These are phyloP conservation scores for Acleris cristana DNA, from an alignment of 2,888 invertebrate species.

Conservation along the genomic window DNA sequence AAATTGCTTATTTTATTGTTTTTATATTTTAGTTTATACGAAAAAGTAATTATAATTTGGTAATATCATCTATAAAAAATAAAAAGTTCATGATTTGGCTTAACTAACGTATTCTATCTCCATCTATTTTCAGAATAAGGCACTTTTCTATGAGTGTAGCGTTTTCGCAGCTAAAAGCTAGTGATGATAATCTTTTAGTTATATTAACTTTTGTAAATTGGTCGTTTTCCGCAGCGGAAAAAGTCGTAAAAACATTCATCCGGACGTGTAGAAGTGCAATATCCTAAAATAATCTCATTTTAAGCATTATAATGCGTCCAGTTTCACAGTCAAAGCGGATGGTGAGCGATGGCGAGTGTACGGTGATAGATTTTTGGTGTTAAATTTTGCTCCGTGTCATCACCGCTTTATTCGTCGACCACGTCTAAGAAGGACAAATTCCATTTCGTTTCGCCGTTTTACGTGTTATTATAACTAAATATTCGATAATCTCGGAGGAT, in stretches of 20 bases:
- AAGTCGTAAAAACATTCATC: conserved; percentile 72
- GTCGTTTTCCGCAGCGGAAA: conserved; percentile 74
- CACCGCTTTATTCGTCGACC: conserved; percentile 75
- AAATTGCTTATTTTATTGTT: conserved; percentile 13
- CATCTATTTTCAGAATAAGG: conserved; percentile 89
- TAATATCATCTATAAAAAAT: conserved; percentile 8
- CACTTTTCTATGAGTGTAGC: conserved; percentile 85
- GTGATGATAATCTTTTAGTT: conserved; percentile 86
- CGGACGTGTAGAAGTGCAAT: conserved; percentile 79
- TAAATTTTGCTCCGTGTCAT: conserved; percentile 83
- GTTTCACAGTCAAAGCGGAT: conserved; percentile 82
- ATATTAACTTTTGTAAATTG: conserved; percentile 81
- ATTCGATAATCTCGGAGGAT: conserved; percentile 69
- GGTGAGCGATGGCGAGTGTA: conserved; percentile 84
- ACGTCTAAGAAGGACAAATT: conserved; percentile 68
- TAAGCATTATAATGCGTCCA: conserved; percentile 82
- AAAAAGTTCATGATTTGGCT: conserved; percentile 61
- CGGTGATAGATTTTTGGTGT: conserved; percentile 84
- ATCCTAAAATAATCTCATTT: conserved; percentile 74
- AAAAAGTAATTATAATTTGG: neutral
- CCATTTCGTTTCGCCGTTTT: conserved; percentile 71
- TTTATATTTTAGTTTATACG: neutral
- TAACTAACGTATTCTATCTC: conserved; percentile 85
- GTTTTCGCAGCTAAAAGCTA: conserved; percentile 86
- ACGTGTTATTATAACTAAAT: conserved; percentile 69